A percentile compares a stretch with the other conserved stretches of the same genome.
These are phyloP conservation scores for Tapirus indicus DNA, from an alignment of 2,797 vertebrate genomes.

Conservation along the genomic window DNA sequence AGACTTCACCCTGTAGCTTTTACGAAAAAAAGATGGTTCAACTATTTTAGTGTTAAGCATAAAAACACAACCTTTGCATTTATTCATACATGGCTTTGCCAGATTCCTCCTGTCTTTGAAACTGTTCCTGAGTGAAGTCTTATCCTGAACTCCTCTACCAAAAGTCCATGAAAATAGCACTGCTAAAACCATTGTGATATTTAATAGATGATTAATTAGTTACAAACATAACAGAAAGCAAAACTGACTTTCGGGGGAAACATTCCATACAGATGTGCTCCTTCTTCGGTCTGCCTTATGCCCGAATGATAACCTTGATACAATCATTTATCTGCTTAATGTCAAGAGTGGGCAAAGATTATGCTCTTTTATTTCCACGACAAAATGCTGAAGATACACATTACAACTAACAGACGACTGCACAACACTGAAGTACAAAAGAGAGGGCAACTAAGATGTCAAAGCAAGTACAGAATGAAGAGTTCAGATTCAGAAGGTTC, in stretches of 20 bases:
- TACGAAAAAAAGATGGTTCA: background rate
- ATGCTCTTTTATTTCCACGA: background rate
- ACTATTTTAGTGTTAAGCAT: background rate
- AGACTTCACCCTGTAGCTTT: background rate
- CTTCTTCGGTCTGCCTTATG: background rate
- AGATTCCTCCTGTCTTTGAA: background rate
- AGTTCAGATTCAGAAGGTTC: constrained; percentile 15
- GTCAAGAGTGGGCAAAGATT: background rate
- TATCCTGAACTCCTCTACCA: constrained; percentile 1
- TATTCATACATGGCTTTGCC: background rate
- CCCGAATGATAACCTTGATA: background rate
- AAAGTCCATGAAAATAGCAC: background rate
- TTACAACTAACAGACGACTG: background rate
- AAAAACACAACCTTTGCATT: background rate
- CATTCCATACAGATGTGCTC: background rate
- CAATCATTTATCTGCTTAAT: background rate
- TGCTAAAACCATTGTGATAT: background rate
- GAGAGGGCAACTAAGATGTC: background rate
- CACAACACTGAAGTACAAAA: background rate
- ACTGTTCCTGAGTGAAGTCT: constrained; percentile 17
- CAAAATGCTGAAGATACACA: background rate
- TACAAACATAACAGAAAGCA: constrained; percentile 2
- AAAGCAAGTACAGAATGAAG: background rate
- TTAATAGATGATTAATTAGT: background rate
- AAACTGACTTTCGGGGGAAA: constrained; percentile 5